Evolutionary conservation across 1,140 invertebrate species (phyloP).

Genomic region (Helicoverpa zea): DNA sequence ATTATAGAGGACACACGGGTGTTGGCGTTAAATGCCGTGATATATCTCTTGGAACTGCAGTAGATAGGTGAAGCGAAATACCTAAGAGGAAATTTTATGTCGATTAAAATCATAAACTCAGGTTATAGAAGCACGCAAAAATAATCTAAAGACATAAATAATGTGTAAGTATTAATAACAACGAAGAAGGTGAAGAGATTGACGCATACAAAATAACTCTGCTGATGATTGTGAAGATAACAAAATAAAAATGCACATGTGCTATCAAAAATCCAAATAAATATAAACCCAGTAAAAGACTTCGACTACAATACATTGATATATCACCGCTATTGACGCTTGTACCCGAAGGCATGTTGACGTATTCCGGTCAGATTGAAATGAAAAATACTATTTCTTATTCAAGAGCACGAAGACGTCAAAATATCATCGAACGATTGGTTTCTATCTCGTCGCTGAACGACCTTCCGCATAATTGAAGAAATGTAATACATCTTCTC

Average conservation of each 20-base stretch:
- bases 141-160: background rate
- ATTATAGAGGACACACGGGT: conserved; percentile 52
- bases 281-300: background rate
- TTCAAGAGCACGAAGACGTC: conserved; percentile 55
- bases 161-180: background rate
- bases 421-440: conserved; percentile 47
- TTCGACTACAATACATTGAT: background rate
- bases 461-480: conserved; percentile 54
- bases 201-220: background rate
- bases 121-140: background rate
- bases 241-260: too few relatives aligned
- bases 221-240: too few relatives aligned
- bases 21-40: conserved; percentile 55
- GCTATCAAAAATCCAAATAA: background rate
- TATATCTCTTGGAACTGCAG: conserved; percentile 57
- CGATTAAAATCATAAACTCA: conserved; percentile 19
- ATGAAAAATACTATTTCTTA: conserved; percentile 53
- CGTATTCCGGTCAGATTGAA: conserved; percentile 30
- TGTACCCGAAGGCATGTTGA: conserved; percentile 6
- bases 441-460: conserved; percentile 15
- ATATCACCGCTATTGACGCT: background rate
- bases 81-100: conserved; percentile 12
- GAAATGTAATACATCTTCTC: conserved; percentile 51
- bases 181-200: background rate
- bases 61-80: conserved; percentile 52